phyloP scores from a whole-genome alignment of 1,140 invertebrate genomes.

The Lasioglossum albipes region DNA sequence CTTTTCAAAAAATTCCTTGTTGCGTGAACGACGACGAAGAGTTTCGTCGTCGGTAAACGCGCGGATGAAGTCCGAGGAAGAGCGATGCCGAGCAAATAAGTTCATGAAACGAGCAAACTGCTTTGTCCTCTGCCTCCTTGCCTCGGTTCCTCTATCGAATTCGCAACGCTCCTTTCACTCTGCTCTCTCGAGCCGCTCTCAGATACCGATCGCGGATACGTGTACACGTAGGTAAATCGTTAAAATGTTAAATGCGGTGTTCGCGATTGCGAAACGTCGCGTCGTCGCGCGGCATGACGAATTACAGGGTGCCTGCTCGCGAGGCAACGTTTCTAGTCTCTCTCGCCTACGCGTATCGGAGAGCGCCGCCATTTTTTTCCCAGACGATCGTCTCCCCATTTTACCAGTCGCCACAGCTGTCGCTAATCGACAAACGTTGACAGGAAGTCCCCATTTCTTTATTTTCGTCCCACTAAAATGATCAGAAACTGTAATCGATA shows the following conservation, averaged over 20 bases:
- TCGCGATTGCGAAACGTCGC: slow-evolving; percentile 47
- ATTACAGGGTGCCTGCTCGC: slow-evolving; percentile 47
- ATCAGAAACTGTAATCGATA: no score
- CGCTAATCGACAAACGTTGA: no score
- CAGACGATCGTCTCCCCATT: no score
- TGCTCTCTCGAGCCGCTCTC: slow-evolving; percentile 31
- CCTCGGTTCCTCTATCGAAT: slow-evolving; percentile 32
- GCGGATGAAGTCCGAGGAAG: no score
- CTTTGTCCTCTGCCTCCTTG: not conserved
- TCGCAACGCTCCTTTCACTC: slow-evolving; percentile 58
- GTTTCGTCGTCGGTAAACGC: no score
- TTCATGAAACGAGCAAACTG: slow-evolving; percentile 17
- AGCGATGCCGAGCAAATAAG: slow-evolving; percentile 19
- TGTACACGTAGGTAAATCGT: slow-evolving; percentile 38
- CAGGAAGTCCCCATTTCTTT: no score
- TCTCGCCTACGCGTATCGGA: slow-evolving; percentile 39
- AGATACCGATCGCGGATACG: slow-evolving; percentile 43
- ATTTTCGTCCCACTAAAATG: no score
- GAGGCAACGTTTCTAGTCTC: slow-evolving; percentile 50
- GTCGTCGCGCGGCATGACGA: slow-evolving; percentile 37
- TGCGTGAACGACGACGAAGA: no score
- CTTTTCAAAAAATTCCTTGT: no score
- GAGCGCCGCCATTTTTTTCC: not conserved
- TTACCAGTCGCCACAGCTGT: no score
- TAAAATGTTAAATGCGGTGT: slow-evolving; percentile 50